These are phyloP conservation scores for Saccostrea echinata DNA, from an alignment of 1,140 invertebrate genomes.

Conservation along the genomic window DNA sequence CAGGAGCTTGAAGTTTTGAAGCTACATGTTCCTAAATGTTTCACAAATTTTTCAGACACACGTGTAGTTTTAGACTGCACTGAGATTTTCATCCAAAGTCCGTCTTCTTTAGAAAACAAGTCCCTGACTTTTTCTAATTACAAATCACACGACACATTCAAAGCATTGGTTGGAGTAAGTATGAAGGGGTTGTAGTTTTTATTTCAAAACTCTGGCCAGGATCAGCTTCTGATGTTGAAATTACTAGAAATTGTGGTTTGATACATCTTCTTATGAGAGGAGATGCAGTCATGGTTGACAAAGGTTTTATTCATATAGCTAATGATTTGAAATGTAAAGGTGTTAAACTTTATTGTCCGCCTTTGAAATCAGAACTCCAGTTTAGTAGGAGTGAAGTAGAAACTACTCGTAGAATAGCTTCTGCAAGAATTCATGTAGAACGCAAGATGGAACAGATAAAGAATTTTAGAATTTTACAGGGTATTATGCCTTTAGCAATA, in stretches of 20 bases:
- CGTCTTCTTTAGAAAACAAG: no score
- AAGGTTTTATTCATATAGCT: conserved; percentile 50
- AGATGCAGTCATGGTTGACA: conserved; percentile 57
- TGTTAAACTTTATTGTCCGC: conserved; percentile 42
- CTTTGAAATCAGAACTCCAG: conserved; percentile 40
- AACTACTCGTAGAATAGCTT: conserved; percentile 46
- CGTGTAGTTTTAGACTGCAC: no score
- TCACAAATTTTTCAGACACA: no score
- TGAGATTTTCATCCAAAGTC: no score
- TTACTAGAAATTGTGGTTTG: conserved; percentile 53
- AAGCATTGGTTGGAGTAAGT: conserved; percentile 23
- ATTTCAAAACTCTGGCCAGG: conserved; percentile 46
- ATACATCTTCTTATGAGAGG: conserved; percentile 16
- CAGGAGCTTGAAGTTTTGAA: conserved; percentile 33
- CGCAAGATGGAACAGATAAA: conserved; percentile 56
- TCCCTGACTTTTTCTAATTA: no score
- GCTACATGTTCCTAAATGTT: no score
- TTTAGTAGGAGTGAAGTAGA: conserved; percentile 46
- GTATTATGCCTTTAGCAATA: no score
- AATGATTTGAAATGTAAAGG: conserved; percentile 6
- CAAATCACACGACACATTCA: conserved; percentile 46
- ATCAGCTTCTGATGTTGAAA: conserved; percentile 50
- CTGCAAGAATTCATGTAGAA: conserved; percentile 50
- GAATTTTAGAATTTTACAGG: conserved; percentile 50
- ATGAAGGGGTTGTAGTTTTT: conserved; percentile 46